Evolutionary conservation across 2,888 invertebrate genomes (phyloP).

Genomic region (Diplazon laetatorius): DNA sequence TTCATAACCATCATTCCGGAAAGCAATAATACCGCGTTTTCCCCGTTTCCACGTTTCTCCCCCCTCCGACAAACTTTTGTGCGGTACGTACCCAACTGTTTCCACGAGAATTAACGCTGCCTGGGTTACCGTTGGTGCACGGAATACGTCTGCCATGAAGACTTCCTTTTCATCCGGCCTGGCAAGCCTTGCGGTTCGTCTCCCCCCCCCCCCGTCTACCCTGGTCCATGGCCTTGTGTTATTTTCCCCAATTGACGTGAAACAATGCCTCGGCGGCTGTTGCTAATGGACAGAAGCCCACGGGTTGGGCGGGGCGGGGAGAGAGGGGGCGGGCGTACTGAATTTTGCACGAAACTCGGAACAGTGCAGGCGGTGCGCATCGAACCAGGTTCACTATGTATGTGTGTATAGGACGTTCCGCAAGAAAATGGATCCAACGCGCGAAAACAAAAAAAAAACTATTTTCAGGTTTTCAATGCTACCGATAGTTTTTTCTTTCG

Average conservation of each 20-base stretch:
- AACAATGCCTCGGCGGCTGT: conserved; percentile 57
- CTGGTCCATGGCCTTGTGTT: too few relatives aligned
- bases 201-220: conserved; percentile 42
- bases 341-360: conserved; percentile 67
- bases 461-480: too few relatives aligned
- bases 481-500: too few relatives aligned
- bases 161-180: conserved; percentile 2
- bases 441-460: too few relatives aligned
- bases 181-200: conserved; percentile 4
- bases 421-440: too few relatives aligned
- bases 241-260: conserved; percentile 60
- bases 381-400: neutral
- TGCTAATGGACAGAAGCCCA: conserved; percentile 60
- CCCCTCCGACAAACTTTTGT: conserved; percentile 1
- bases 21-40: neutral
- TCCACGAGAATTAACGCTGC: neutral
- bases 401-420: too few relatives aligned
- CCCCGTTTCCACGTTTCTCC: too few relatives aligned
- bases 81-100: neutral
- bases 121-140: neutral
- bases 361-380: conserved; percentile 2
- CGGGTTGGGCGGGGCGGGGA: too few relatives aligned
- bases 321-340: too few relatives aligned
- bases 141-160: neutral
- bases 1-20: conserved; percentile 1